A percentile compares a stretch with the other conserved stretches of the same genome.
phyloP scores from a whole-genome alignment of 2,888 invertebrate genomes.

The Clusia tigrina region DNA sequence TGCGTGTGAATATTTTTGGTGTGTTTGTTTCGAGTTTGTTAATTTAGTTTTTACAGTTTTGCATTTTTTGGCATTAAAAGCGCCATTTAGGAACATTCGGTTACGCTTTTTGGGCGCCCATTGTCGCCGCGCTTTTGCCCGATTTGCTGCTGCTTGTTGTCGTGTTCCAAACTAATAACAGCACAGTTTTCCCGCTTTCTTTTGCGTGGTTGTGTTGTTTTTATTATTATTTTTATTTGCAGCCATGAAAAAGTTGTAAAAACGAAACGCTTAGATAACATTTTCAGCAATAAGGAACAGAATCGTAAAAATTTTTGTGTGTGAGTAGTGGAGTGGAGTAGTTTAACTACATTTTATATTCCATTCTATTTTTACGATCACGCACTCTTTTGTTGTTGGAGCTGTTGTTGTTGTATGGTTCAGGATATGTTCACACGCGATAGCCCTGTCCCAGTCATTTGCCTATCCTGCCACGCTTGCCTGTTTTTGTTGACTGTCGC shows the following conservation, averaged over 20 bases:
- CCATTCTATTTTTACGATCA: neutral
- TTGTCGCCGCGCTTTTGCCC: neutral
- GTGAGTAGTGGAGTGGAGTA: too few relatives aligned
- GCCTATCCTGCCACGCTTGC: too few relatives aligned
- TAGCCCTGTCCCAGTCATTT: too few relatives aligned
- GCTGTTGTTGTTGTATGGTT: neutral
- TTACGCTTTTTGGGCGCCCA: constrained; percentile 13
- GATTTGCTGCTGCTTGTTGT: neutral
- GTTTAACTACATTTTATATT: constrained; percentile 3
- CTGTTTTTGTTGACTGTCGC: too few relatives aligned
- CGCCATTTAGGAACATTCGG: constrained; percentile 10
- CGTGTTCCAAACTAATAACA: neutral
- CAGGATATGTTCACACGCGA: too few relatives aligned
- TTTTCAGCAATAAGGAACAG: neutral
- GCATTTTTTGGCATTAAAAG: neutral
- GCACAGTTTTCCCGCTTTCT: neutral
- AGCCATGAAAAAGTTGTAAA: neutral
- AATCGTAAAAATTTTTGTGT: neutral
- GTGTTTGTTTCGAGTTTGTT: too few relatives aligned
- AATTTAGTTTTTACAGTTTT: constrained; percentile 5
- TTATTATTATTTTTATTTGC: too few relatives aligned
- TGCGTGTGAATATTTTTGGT: too few relatives aligned
- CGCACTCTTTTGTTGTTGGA: neutral
- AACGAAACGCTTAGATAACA: constrained; percentile 4
- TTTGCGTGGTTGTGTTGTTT: too few relatives aligned